phyloP scores from a whole-genome alignment of 2,888 invertebrate genomes.

The Agriopis aurantiaria region DNA sequence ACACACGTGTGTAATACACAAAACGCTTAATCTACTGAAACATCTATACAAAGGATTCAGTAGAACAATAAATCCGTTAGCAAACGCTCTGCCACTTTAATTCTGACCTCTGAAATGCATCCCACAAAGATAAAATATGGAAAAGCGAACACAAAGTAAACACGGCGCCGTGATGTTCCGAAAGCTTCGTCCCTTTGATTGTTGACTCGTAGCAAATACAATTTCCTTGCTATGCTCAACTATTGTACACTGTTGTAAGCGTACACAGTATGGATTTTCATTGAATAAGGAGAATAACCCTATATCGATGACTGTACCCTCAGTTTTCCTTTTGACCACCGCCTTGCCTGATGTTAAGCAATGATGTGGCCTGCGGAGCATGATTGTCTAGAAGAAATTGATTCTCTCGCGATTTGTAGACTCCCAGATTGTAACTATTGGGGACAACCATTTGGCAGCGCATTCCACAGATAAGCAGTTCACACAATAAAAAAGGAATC shows the following conservation, averaged over 20 bases:
- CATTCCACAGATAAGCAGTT: too few relatives aligned
- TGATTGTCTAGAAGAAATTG: too few relatives aligned
- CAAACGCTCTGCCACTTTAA: conserved; percentile 22
- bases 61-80: conserved; percentile 1
- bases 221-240: conserved; percentile 49
- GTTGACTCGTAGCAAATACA: conserved; percentile 53
- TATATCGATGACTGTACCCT: too few relatives aligned
- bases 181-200: conserved; percentile 48
- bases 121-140: conserved; percentile 30
- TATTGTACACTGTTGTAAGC: conserved; percentile 35
- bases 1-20: too few relatives aligned
- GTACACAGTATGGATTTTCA: conserved; percentile 16
- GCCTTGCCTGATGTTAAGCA: too few relatives aligned
- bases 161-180: conserved; percentile 28
- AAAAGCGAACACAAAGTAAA: conserved; percentile 32
- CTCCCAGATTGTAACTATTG: too few relatives aligned
- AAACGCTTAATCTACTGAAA: neutral
- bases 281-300: neutral
- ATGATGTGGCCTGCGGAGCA: too few relatives aligned
- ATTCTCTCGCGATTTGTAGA: too few relatives aligned
- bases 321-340: too few relatives aligned
- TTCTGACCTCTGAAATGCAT: conserved; percentile 28
- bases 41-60: conserved; percentile 5
- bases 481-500: too few relatives aligned
- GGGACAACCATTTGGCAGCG: too few relatives aligned